Base-by-base conservation (phyloP, 2,888 invertebrate genomes). In the Spodoptera picta region DNA sequence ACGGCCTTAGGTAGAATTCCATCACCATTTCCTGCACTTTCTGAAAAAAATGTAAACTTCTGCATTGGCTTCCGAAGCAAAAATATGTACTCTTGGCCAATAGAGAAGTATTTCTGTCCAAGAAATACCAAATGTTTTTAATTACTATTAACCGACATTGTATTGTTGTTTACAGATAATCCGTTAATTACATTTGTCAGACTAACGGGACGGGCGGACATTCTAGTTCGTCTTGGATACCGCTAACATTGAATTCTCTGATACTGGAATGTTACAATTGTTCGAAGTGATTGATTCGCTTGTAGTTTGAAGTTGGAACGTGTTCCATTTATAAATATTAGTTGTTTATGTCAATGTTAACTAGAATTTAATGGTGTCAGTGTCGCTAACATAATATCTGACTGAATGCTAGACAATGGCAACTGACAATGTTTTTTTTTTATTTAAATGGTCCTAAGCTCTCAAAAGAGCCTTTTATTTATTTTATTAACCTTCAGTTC, bases 141-240 rank as follows among this genome's bases (percentile, higher is more conserved):
- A 76, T 70, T 70, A 69, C 68, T 55, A 67, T 69, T 67, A 67
- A 66, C 74, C 73, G 71, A 73, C 77, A 80, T 72, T 76, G 75
- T 80, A 81, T 86, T 85, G 79, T 81, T 73, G 75, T 57, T 67
- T 63, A 64, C 61, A 77, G 79, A 81, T 85, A 78, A 85, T 83
- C 84, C 79, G 88, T 90, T 92, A 92, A 91, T 92, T 92, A 87
- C 83, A 85, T 84, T 84, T 84, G 86, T 87, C 87, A 85, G 75
- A 80, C 59, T 92, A 93, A 93, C 93, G 92, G 93, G 88, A 71
- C 77, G 79, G 86, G 88, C 90, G 89, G 90, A 89, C 85, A 89
- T 90, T 91, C 93, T 90, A 89, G 92, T 91, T 91, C 89, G 87
- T 84, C 87, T 84, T 65, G 80, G 82, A 85, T 88, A 91, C 92